Conservation (phyloP, 2,113 vertebrate species). For the Lophochroa leadbeateri region DNA sequence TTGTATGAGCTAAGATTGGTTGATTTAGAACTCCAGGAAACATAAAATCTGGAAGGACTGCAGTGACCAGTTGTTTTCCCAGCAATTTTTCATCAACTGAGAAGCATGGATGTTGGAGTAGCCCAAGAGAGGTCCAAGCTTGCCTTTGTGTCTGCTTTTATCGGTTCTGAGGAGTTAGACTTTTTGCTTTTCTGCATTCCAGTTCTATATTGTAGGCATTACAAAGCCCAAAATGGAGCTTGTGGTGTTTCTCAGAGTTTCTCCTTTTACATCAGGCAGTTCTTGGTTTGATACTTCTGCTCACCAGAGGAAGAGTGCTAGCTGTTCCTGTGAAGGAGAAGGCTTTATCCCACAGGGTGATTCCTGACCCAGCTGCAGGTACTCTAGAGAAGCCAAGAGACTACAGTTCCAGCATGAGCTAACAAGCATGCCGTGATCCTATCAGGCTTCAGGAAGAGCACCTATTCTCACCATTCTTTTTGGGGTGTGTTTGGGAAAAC, state of each 20-base stretch:
- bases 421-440: neutral
- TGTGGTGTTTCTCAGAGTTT: neutral
- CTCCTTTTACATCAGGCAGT: neutral
- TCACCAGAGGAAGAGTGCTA: neutral
- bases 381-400: neutral
- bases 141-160: neutral
- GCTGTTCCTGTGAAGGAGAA: neutral
- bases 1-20: neutral
- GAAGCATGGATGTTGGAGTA: neutral
- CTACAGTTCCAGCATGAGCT: neutral
- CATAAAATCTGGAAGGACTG: neutral
- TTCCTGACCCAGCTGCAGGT: neutral
- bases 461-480: neutral
- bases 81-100: neutral
- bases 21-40: neutral
- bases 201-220: neutral
- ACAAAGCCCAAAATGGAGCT: neutral
- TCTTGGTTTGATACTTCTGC: neutral
- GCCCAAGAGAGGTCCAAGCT: neutral
- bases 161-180: neutral
- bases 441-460: neutral
- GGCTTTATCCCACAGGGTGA: neutral
- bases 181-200: neutral
- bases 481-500: neutral
- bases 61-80: neutral